phyloP scores from a whole-genome alignment of 2,888 invertebrate genomes.

The Xestia sexstrigata region DNA sequence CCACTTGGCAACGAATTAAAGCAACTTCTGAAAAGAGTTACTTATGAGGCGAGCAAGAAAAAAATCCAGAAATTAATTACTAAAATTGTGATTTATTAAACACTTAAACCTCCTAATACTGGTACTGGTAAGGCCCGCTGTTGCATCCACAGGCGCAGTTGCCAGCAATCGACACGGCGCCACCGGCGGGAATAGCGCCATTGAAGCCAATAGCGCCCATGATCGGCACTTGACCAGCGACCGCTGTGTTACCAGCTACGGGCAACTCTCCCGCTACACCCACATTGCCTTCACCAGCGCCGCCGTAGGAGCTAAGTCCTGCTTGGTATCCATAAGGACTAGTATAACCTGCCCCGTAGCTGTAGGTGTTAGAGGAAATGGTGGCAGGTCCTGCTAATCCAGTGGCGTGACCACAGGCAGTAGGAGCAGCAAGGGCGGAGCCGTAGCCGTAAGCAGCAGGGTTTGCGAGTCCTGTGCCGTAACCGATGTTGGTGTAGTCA shows the following conservation, averaged over 20 bases:
- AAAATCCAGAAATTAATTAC: background rate
- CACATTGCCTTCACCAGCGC: constrained; percentile 59
- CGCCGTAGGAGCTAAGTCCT: constrained; percentile 47
- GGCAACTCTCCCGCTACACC: constrained; percentile 60
- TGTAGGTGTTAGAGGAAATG: constrained; percentile 6
- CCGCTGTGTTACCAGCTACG: constrained; percentile 63
- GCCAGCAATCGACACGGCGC: constrained; percentile 68
- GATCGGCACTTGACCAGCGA: constrained; percentile 67
- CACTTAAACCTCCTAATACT: constrained; percentile 34
- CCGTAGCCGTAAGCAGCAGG: constrained; percentile 33
- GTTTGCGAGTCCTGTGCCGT: constrained; percentile 18
- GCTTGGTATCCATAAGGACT: constrained; percentile 30
- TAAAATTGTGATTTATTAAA: constrained; percentile 43
- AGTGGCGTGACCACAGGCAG: constrained; percentile 2
- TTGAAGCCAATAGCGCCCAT: constrained; percentile 67
- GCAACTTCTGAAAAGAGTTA: background rate
- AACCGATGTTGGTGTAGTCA: constrained; percentile 13
- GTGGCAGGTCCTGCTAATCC: constrained; percentile 33
- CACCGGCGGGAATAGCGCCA: constrained; percentile 69
- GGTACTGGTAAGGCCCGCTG: constrained; percentile 36
- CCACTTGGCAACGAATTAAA: background rate
- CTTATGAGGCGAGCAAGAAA: background rate
- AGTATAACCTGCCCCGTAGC: constrained; percentile 13
- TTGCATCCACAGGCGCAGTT: constrained; percentile 63
- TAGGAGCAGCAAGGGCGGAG: background rate